A percentile compares a stretch with the other conserved stretches of the same genome.
phyloP scores from a whole-genome alignment of 2,888 invertebrate genomes.

The Xestia ashworthii region DNA sequence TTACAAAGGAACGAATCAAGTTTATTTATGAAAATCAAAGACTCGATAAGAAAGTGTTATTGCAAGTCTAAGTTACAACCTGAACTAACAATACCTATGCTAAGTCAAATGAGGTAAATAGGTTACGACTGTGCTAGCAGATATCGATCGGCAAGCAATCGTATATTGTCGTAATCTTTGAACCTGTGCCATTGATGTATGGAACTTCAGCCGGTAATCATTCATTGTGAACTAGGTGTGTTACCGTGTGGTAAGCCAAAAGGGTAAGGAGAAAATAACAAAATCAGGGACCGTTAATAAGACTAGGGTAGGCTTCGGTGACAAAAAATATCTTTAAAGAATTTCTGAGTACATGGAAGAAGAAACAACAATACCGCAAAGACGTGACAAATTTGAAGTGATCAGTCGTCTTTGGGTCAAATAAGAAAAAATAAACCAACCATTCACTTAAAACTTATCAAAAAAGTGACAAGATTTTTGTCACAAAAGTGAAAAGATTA shows the following conservation, averaged over 20 bases:
- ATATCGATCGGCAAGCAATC: slow-evolving; percentile 50
- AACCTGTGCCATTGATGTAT: slow-evolving; percentile 37
- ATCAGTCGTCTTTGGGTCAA: neutral
- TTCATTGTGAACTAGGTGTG: slow-evolving; percentile 17
- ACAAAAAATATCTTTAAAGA: neutral
- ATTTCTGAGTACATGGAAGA: neutral
- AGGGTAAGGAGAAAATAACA: slow-evolving; percentile 19
- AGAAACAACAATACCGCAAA: neutral
- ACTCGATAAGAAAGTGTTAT: slow-evolving; percentile 25
- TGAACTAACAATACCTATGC: slow-evolving; percentile 42
- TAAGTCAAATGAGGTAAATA: slow-evolving; percentile 52
- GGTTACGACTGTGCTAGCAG: slow-evolving; percentile 49
- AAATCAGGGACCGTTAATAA: neutral
- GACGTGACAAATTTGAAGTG: neutral
- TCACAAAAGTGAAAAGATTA: slow-evolving; percentile 2
- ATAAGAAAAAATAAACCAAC: neutral
- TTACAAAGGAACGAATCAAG: slow-evolving; percentile 13
- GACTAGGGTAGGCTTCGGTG: neutral
- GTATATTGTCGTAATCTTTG: slow-evolving; percentile 57
- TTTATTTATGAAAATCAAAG: slow-evolving; percentile 31
- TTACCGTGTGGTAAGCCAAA: slow-evolving; percentile 16
- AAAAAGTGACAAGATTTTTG: slow-evolving; percentile 3
- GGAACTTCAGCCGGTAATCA: slow-evolving; percentile 42
- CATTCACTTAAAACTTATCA: slow-evolving; percentile 2
- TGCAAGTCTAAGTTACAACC: slow-evolving; percentile 35